Conservation (phyloP, 2,797 vertebrate species). For the Chiroxiphia lanceolata region DNA sequence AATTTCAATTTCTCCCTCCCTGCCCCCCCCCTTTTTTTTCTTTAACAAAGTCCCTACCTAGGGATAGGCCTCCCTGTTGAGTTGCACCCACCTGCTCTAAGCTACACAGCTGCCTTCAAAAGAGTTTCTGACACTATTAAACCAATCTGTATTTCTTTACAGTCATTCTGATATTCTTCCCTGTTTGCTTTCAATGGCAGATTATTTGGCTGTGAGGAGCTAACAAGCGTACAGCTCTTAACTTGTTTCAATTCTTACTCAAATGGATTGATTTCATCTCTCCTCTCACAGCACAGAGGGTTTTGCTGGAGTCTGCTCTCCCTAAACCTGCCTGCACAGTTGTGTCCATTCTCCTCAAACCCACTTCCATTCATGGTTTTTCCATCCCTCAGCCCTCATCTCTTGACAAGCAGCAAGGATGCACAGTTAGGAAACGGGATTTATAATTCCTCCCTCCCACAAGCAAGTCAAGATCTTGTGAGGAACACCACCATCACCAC, state of each 20-base stretch:
- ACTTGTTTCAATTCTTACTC: slow-evolving; percentile 48
- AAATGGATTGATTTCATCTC: neutral
- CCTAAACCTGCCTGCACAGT: neutral
- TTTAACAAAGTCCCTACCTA: slow-evolving; percentile 18
- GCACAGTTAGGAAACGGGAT: neutral
- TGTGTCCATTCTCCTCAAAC: neutral
- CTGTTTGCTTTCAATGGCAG: slow-evolving; percentile 17
- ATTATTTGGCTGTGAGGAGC: slow-evolving; percentile 48
- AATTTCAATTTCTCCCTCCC: slow-evolving; percentile 44
- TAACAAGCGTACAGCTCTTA: slow-evolving; percentile 57
- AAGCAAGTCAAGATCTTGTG: neutral
- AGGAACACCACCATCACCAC: neutral
- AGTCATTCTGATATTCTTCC: neutral
- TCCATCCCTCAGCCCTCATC: neutral
- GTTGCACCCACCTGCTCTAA: slow-evolving; percentile 44
- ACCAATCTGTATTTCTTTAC: slow-evolving; percentile 36
- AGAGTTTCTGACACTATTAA: slow-evolving; percentile 32
- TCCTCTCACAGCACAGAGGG: neutral
- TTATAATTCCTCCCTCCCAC: neutral
- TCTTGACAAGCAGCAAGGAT: neutral
- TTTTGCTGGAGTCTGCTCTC: neutral
- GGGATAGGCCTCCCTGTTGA: neutral
- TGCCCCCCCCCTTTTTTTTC: neutral
- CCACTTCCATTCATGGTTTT: neutral
- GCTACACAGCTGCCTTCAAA: slow-evolving; percentile 40